Evolutionary conservation across 2,797 vertebrate species (phyloP), one percentile per base, ranked within the genome.

Genomic region (Alfaro cultratus): DNA sequence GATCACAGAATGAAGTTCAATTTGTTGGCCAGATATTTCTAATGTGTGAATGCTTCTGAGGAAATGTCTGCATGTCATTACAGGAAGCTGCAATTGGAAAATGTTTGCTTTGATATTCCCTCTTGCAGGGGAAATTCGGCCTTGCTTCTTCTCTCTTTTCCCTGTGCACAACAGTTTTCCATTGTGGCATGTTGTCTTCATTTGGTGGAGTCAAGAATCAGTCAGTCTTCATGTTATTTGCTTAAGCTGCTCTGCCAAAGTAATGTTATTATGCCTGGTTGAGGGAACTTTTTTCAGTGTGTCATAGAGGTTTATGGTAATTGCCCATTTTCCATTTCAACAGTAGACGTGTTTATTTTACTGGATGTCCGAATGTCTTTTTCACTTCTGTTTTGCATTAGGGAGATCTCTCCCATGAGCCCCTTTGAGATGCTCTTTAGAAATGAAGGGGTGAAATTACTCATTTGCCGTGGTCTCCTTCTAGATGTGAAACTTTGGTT

Each of bases 41-140:
- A 80, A 41, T 74, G 85, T 78, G 74, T 21, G 53, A 81, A 72
- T 43, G 49, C 79, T 83, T 83, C 62, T 73, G 79, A 80, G 85
- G 78, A 81, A 88, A 89, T 26, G 83, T 87, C 76, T 86, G 86
- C 82, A 26, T 93, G 90, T 89, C 83, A 79, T 88, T 89, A 82
- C 86, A 90, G 78, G 76, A 87, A 85, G 57, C 80, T 80, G 83
- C 83, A 36, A 93, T 84, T 94, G 92, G 91, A 95, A 95, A 95
- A 76, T 90, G 78, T 82, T 84, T 41, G 85, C 86, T 91, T 87
- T 87, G 84, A 89, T 88, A 89, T 90, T 91, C 87, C 86, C 77
- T 89, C 83, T 82, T 79, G 81, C 51, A 77, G 89, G 83, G 75
- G 75, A 83, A 75, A 88, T 75, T 29, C 23, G 85, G 74, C 82